Base-by-base conservation (phyloP, 1,140 invertebrate species). In the Bombus consobrinus region DNA sequence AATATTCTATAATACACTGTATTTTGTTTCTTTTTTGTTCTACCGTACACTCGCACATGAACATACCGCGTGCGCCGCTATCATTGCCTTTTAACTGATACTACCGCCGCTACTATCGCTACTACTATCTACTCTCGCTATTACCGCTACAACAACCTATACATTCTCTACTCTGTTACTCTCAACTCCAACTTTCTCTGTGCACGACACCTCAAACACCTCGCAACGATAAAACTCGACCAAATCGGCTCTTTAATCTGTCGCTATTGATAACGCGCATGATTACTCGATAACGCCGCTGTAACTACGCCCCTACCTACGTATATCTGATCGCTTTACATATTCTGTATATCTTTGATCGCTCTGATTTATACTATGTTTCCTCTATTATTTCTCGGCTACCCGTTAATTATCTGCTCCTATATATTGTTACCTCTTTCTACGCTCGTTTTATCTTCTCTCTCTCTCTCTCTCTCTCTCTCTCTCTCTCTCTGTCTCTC, bases 401-500 rank as follows among this genome's bases (percentile, higher is more conserved):
- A 64, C 53, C 83, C 73, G 28, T 75, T 85, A 85, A 80, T 85
- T 64, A 77, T 69, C 83, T 87, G 59, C 59, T 94, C 92, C 92
- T 82, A 34, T 68, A 37, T 68, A 68, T 37, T 32, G 32, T 68
- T 68, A 68, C 32, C 32, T 68, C 3, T 68, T 15, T 37, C 18
- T 25, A 68, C n/a, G 64, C 32, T 66, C 64, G 64, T 66, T 66
- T 93, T 85, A 91, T 77, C 93, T 92, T 92, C 68, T 69, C 9
- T 37, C 39, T 93, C 85, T 92, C 76, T 93, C 92, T 93, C 37
- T 71, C 1, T 39, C 12, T 39, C 92, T 92, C 88, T 94, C 88
- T 93, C n/a, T 81, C 8, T 85, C 34, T 82, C 41, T 73, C 43
- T 43, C 13, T 47, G 15, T 81, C 88, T 94, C 88, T 93, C n/a